These are phyloP conservation scores for Aphidius colemani DNA, from an alignment of 2,888 invertebrate genomes.

Conservation along the genomic window DNA sequence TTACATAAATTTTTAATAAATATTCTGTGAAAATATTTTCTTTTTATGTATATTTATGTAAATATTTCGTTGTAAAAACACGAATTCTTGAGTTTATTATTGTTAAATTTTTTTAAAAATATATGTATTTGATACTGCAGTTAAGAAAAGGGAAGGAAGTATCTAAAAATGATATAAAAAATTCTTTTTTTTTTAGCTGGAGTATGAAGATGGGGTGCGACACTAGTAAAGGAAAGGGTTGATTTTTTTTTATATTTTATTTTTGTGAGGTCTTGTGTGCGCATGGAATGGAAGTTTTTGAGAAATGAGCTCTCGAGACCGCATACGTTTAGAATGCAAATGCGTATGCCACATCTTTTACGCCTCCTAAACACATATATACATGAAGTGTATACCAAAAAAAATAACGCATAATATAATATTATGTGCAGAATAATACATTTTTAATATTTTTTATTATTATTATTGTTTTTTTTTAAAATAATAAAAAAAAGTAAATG, in stretches of 20 bases:
- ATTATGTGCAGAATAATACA: too few species aligned
- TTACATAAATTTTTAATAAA: too few species aligned
- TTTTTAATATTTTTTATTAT: background rate
- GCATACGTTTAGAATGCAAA: slow-evolving; percentile 40
- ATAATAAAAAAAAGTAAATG: slow-evolving; percentile 13
- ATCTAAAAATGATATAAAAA: too few species aligned
- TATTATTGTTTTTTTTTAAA: too few species aligned
- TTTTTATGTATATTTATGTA: too few species aligned
- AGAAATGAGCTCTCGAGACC: slow-evolving; percentile 36
- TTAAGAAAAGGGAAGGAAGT: slow-evolving; percentile 20
- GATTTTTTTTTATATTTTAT: background rate
- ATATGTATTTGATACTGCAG: too few species aligned
- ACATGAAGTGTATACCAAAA: slow-evolving; percentile 10
- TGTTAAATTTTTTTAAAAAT: too few species aligned
- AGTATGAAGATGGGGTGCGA: background rate
- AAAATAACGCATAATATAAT: background rate
- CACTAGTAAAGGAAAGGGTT: background rate
- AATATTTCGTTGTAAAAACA: too few species aligned
- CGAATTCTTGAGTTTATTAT: too few species aligned
- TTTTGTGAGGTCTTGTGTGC: background rate
- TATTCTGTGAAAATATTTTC: too few species aligned
- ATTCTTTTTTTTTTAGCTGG: background rate
- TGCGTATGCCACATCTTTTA: slow-evolving; percentile 33
- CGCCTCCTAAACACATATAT: slow-evolving; percentile 35
- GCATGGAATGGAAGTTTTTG: background rate